A percentile compares a stretch with the other conserved stretches of the same genome.
phyloP scores from a whole-genome alignment of 1,140 invertebrate species.

The Lepidurus apus region DNA sequence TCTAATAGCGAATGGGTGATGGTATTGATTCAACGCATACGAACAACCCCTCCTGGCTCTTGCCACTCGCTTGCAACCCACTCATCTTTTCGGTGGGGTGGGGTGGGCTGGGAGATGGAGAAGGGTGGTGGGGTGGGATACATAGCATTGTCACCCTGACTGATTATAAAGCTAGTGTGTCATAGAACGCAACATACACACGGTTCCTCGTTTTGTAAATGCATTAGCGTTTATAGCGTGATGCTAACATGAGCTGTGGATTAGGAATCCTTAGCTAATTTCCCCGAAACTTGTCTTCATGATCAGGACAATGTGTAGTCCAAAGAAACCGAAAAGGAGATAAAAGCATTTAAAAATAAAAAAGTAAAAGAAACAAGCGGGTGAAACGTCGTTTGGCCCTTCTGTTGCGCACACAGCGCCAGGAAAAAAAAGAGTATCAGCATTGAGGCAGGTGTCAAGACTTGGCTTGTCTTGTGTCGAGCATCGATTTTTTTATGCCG shows the following conservation, averaged over 20 bases:
- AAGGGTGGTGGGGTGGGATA: not conserved
- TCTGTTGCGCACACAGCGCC: too few relatives aligned
- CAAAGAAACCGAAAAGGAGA: too few relatives aligned
- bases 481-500: not conserved
- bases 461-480: too few relatives aligned
- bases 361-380: too few relatives aligned
- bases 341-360: too few relatives aligned
- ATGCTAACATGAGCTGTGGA: not conserved
- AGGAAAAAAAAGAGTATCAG: too few relatives aligned
- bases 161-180: slow-evolving; percentile 19
- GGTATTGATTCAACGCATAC: slow-evolving; percentile 21
- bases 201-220: not conserved
- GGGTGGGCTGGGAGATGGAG: not conserved
- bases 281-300: too few relatives aligned
- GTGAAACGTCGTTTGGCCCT: too few relatives aligned
- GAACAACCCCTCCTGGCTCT: not conserved
- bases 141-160: not conserved
- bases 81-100: not conserved
- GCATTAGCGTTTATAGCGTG: not conserved
- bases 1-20: slow-evolving; percentile 9
- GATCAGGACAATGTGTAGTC: too few relatives aligned
- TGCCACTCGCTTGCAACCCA: not conserved
- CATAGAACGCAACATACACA: not conserved
- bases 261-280: too few relatives aligned
- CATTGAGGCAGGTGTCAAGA: too few relatives aligned